A percentile compares a stretch with the other conserved stretches of the same genome.
Evolutionary conservation across 1,140 invertebrate species (phyloP).

Genomic region (Myzus persicae): DNA sequence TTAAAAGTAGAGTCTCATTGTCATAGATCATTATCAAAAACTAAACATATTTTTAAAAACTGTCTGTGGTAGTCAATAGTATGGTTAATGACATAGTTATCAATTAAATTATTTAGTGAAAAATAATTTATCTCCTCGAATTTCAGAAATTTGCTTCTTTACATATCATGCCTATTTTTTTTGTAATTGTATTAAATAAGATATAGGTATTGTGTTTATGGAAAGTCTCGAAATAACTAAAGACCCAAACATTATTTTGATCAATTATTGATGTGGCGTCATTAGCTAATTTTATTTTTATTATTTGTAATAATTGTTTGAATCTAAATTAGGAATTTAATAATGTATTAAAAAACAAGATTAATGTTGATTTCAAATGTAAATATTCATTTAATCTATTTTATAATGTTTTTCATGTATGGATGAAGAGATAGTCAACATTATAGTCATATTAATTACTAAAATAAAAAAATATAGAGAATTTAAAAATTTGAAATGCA

Average conservation of each 20-base stretch:
- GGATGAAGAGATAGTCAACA: background rate
- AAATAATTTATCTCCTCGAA: background rate
- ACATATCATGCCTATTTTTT: too few relatives aligned
- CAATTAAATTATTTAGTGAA: background rate
- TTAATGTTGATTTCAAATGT: background rate
- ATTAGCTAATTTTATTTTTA: background rate
- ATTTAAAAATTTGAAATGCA: background rate
- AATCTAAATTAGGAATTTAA: background rate
- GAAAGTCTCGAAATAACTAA: too few relatives aligned
- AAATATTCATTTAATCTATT: background rate
- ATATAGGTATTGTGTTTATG: too few relatives aligned
- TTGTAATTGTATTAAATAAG: too few relatives aligned
- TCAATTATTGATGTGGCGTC: too few relatives aligned
- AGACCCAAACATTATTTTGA: too few relatives aligned
- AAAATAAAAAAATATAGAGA: background rate
- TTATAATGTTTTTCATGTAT: background rate
- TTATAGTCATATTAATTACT: background rate
- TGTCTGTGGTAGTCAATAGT: background rate
- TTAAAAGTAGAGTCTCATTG: background rate
- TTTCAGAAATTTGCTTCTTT: too few relatives aligned
- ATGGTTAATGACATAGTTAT: background rate
- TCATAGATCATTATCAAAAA: background rate
- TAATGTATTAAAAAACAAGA: background rate
- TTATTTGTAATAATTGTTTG: background rate
- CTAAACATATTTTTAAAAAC: background rate